Evolutionary conservation across 2,797 vertebrate species (phyloP), one percentile per base, ranked within the genome.

Genomic region (Smutsia temminckii): DNA sequence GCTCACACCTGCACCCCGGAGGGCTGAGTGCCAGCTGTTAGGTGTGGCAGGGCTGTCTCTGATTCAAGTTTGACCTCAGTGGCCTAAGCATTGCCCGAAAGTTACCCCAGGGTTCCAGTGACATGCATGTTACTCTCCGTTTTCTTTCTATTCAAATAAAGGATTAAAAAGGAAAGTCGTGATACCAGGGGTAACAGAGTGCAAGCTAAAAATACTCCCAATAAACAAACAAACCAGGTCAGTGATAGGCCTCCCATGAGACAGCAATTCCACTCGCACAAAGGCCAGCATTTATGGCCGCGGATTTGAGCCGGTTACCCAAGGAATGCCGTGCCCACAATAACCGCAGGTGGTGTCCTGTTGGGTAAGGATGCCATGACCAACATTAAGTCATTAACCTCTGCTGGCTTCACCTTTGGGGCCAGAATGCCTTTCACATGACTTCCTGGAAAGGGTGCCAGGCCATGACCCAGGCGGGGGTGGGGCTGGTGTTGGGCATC

Each of bases 231-330:
- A 95, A 87, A 92, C 5, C 27, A 0, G 74, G 86, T 92, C 86
- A 78, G 94, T 0, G 64, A 13, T 55, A 34, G 1, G 63, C 37
- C 18, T 6, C 2, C 51, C 91, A 2, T 0, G 40, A 53, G 63
- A 10, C 87, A 34, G 91, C 80, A 8, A 9, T 34, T 93, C 81
- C 40, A 11, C 91, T 59, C 13, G 63, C 37, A 21, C 71, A n/a
- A 96, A 89, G 93, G 88, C 91, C 97, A 18, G 84, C 16, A 55
- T 98, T 97, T 97, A 97, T 51, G 79, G 72, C 93, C 57, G 68
- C 53, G 71, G 57, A 16, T 93, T 32, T 63, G 66, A 68, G 53
- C 79, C 94, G 96, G 94, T 89, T 66, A 61, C 96, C 93, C 79
- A 20, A 37, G 74, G 91, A 96, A 89, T 57, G 51, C 91, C 16